Base-by-base conservation (phyloP, 1,140 invertebrate genomes). In the Tenebrio molitor region DNA sequence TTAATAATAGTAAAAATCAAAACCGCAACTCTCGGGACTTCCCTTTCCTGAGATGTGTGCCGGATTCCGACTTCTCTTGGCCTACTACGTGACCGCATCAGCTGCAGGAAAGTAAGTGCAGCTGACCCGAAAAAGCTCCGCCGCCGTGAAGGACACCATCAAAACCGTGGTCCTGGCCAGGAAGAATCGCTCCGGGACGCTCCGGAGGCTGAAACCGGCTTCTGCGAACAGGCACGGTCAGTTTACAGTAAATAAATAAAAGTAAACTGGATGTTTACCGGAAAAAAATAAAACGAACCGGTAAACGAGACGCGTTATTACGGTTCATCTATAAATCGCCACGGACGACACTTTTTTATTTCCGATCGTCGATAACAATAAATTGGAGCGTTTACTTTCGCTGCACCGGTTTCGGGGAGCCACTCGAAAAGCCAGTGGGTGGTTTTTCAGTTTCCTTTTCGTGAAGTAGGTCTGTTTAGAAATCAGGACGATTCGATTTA, bases 51-150 rank as follows among this genome's bases (percentile, higher is more conserved):
- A n/a, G 68, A 21, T 41, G 36, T 33, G 53, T 62, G 42, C 50
- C 34, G 42, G 50, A 39, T 46, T 62, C 46, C 33, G 17, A 44
- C 14, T 39, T 39, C 15, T 36, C 42, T 42, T 66, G 70, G 23
- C 70, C 63, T 72, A 72, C 70, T 72, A 67, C 70, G 70, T 72
- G 70, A 66, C 44, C 42, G 44, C 15, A 72, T 72, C 41, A 58
- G 23, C 63, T 53, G 39, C 44, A 72, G 62, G 70, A 72, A 72
- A 72, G 70, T 68, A 50, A 68, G 66, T 58, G 50, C 21, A 58
- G 15, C 50, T 58, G 50, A 58, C 50, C 50, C 50, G 50, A 58
- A 58, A 58, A 58, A 58, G 4, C 50, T 29, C 12, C 21, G 19
- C 12, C 50, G 29, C 21, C 50, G 50, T 58, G 50, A 58, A 58